Conservation (phyloP, 2,797 vertebrate species). For the Nothura maculosa region DNA sequence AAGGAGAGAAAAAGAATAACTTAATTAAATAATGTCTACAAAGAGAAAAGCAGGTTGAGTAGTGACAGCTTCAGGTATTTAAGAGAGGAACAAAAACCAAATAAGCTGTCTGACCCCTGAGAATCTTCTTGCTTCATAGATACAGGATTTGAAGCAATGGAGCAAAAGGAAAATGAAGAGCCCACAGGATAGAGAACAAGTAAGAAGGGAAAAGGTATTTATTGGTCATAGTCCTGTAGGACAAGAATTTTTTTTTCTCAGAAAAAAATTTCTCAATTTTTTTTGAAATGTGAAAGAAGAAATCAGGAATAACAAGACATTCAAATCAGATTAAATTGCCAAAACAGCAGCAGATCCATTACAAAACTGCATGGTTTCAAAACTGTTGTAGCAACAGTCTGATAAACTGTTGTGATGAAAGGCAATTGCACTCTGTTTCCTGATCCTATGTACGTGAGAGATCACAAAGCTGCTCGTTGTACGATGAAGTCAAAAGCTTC, state of each 20-base stretch:
- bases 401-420: background rate
- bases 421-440: background rate
- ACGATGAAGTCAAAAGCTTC: background rate
- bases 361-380: background rate
- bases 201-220: background rate
- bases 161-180: background rate
- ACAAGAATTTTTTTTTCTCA: background rate
- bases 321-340: background rate
- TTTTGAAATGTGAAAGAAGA: background rate
- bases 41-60: background rate
- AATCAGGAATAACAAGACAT: background rate
- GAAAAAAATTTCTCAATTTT: background rate
- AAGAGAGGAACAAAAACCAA: background rate
- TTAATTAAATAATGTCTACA: background rate
- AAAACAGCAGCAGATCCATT: background rate
- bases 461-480: background rate
- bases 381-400: background rate
- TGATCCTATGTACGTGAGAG: background rate
- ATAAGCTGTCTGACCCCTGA: background rate
- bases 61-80: background rate
- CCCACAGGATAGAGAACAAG: background rate
- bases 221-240: background rate
- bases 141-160: background rate
- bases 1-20: background rate
- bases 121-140: background rate